These are phyloP conservation scores for Dryadula phaetusa DNA, from an alignment of 2,888 invertebrate genomes.

Conservation along the genomic window DNA sequence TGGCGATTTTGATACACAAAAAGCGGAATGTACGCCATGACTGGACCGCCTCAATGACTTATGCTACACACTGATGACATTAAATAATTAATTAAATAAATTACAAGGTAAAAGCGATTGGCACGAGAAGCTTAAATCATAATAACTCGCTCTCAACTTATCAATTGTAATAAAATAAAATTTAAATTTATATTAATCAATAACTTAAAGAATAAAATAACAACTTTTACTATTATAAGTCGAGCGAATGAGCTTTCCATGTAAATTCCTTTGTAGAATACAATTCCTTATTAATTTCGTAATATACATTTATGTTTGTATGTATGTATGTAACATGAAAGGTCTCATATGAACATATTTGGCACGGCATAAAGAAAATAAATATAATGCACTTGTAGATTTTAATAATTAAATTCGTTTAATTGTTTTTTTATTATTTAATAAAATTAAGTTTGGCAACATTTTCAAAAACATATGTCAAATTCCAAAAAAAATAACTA, in stretches of 20 bases:
- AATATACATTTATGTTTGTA: background rate
- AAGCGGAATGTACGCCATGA: conserved; percentile 60
- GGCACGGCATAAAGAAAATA: conserved; percentile 12
- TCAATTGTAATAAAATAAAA: no score
- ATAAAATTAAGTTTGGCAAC: conserved; percentile 17
- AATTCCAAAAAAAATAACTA: no score
- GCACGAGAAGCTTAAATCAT: conserved; percentile 19
- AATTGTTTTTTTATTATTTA: background rate
- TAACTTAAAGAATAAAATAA: conserved; percentile 21
- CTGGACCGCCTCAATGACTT: conserved; percentile 20
- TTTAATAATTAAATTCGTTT: conserved; percentile 13
- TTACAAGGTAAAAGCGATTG: conserved; percentile 8
- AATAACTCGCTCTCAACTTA: conserved; percentile 4
- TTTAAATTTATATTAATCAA: background rate
- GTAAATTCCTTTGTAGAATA: background rate
- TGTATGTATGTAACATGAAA: conserved; percentile 1
- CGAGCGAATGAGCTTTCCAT: background rate
- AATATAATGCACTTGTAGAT: background rate
- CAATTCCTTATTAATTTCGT: conserved; percentile 9
- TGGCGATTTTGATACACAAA: conserved; percentile 53
- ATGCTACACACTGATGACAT: conserved; percentile 3
- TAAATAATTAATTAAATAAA: no score
- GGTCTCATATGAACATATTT: background rate
- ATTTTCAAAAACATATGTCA: background rate
- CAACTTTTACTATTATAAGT: conserved; percentile 1